These are phyloP conservation scores for Cybosia mesomella DNA, from an alignment of 2,888 invertebrate species.

Conservation along the genomic window DNA sequence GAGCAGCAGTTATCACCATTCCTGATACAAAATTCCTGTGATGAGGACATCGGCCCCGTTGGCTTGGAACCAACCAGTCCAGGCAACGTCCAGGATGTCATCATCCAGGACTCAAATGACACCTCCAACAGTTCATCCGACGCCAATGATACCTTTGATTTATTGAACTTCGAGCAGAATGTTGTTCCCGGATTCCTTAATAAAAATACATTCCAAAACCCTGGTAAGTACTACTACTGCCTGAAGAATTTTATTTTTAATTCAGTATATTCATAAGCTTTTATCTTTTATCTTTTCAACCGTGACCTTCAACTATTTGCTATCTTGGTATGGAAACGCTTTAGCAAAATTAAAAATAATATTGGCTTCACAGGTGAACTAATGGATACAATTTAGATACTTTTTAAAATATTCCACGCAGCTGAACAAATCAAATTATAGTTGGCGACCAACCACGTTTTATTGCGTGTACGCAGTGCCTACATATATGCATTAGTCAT, in stretches of 20 bases:
- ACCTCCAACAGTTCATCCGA: slow-evolving; percentile 65
- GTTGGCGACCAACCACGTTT: slow-evolving; percentile 10
- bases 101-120: slow-evolving; percentile 72
- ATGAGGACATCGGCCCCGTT: slow-evolving; percentile 66
- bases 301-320: neutral
- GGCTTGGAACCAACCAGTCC: slow-evolving; percentile 70
- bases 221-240: slow-evolving; percentile 49
- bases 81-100: slow-evolving; percentile 67
- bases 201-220: slow-evolving; percentile 78
- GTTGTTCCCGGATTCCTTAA: slow-evolving; percentile 82
- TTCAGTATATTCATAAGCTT: too few species aligned
- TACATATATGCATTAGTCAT: slow-evolving; percentile 19
- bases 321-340: neutral
- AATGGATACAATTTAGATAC: slow-evolving; percentile 10
- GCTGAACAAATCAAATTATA: slow-evolving; percentile 25
- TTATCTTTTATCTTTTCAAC: neutral
- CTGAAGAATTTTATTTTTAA: too few species aligned
- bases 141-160: slow-evolving; percentile 71
- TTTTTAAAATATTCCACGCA: slow-evolving; percentile 19
- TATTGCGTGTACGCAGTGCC: slow-evolving; percentile 4
- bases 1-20: slow-evolving; percentile 88
- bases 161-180: slow-evolving; percentile 78
- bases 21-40: slow-evolving; percentile 80
- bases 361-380: slow-evolving; percentile 7
- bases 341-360: neutral